phyloP scores from a whole-genome alignment of 2,797 vertebrate species.

The Botia almorhae region DNA sequence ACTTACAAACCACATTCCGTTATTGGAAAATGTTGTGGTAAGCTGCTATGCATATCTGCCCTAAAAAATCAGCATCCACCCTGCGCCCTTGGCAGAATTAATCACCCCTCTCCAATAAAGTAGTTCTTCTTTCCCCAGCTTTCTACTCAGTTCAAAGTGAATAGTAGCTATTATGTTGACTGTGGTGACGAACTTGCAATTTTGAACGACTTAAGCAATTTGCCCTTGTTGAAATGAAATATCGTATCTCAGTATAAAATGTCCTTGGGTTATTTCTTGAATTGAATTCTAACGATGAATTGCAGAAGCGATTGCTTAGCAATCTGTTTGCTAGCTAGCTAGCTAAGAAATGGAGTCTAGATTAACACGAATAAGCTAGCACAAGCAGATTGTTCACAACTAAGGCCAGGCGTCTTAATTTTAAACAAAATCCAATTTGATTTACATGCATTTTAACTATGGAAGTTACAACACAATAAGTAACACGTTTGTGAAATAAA shows the following conservation, averaged over 20 bases:
- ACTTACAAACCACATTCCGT: neutral
- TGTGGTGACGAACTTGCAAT: neutral
- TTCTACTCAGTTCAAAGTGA: constrained; percentile 24
- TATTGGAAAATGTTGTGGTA: neutral
- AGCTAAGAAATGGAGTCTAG: neutral
- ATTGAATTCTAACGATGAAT: neutral
- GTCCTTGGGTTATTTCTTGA: neutral
- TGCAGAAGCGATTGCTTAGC: constrained; percentile 32
- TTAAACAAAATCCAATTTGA: neutral
- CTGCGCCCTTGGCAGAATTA: constrained; percentile 35
- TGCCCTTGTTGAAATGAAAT: constrained; percentile 33
- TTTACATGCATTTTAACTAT: neutral
- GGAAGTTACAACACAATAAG: neutral
- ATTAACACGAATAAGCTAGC: neutral
- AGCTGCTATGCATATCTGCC: neutral
- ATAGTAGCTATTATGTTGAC: constrained; percentile 7
- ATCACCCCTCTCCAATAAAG: constrained; percentile 53
- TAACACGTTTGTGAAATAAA: neutral
- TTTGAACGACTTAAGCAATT: neutral
- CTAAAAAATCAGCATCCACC: neutral
- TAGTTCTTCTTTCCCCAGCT: constrained; percentile 53
- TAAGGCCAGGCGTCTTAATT: neutral
- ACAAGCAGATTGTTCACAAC: neutral
- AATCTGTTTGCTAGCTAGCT: constrained; percentile 32
- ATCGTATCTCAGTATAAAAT: constrained; percentile 15